Evolutionary conservation across 2,888 invertebrate genomes (phyloP), one percentile per base, ranked within the genome.

Genomic region (Caenorhabditis sp.): DNA sequence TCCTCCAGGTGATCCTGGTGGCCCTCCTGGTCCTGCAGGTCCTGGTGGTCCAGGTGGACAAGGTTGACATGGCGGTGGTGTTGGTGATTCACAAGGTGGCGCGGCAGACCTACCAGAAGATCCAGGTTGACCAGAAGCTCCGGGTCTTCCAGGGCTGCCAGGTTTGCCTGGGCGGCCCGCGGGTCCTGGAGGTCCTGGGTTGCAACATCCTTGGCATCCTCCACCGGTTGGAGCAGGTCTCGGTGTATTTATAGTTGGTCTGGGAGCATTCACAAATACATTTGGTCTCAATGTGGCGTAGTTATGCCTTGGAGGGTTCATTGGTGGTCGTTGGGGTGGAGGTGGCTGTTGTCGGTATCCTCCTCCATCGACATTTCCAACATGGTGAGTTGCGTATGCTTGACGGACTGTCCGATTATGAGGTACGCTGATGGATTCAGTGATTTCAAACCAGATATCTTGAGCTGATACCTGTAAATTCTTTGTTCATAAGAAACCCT

Each of bases 41-140:
- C 89, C 89, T 31, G 88, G 88, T 5, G 88, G 86, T 69, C 88
- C 87, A 51, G 82, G 85, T 8, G 87, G 87, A n/a, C 80, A 80
- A 22, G 73, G 80, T 22, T 74, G 59, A 28, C 80, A 80, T 28
- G 73, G 80, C 41, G 80, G 74, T 61, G 73, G 80, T 1, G 73
- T 80, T n/a, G 38, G 14, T 3, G 80, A 24, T 35, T 64, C 49
- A 16, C 80, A 80, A 10, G 80, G 74, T 12, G 80, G 49, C 0
- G 51, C 19, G 4, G 49, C 74, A 12, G 41, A 16, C n/a, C 51
- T 74, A 26, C 81, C 75, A n/a, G 63, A 38, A 14, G 28, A 16
- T 56, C 81, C 75, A n/a, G 75, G 63, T 7, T 31, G 41, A n/a
- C 81, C 81, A 16, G 81, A 54, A 6, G 64, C 70, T 66, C 82